Conservation (phyloP, 2,113 vertebrate genomes). For the Octodon degus region DNA sequence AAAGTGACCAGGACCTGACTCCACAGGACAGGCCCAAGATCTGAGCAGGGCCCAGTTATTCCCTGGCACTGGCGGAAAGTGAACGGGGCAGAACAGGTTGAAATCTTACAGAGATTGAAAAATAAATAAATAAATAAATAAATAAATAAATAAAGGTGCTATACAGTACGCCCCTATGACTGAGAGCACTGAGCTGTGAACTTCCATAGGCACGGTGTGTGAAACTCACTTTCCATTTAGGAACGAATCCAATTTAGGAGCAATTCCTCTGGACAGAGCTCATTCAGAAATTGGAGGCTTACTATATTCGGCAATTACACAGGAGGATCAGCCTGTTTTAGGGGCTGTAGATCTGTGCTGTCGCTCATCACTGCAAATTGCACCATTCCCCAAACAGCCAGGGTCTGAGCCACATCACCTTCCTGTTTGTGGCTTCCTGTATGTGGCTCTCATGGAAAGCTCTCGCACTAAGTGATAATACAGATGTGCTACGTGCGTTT, state of each 20-base stretch:
- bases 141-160: no score
- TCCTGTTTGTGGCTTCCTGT: neutral
- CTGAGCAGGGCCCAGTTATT: neutral
- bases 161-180: neutral
- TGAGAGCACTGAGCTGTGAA: no score
- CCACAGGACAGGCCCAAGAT: neutral
- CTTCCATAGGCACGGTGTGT: neutral
- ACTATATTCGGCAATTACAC: neutral
- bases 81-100: neutral
- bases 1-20: fast-evolving
- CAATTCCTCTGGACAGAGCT: neutral
- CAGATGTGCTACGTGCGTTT: neutral
- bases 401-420: neutral
- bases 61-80: neutral
- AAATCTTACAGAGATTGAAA: neutral
- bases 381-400: neutral
- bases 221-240: neutral
- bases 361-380: neutral
- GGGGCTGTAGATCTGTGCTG: no score
- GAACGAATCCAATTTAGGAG: neutral
- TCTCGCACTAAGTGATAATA: no score
- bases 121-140: neutral
- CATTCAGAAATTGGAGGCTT: neutral
- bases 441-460: neutral
- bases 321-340: neutral